phyloP scores from a whole-genome alignment of 2,888 invertebrate species.

The Acanthosepion lycidas region DNA sequence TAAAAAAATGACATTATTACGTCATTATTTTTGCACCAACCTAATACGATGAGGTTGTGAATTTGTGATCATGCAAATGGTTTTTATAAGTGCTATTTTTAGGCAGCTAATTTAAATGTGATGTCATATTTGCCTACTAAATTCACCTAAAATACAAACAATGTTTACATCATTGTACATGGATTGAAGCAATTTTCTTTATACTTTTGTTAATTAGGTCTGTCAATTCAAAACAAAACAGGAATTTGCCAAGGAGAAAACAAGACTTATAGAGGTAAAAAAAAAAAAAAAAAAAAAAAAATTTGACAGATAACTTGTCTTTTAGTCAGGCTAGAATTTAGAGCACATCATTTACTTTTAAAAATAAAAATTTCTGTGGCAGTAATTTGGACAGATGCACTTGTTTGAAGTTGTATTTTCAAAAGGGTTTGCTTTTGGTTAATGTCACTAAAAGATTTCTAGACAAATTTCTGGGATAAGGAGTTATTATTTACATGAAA shows the following conservation, averaged over 20 bases:
- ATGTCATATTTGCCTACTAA: background rate
- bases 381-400: too few species aligned
- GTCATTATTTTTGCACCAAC: too few species aligned
- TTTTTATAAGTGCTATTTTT: background rate
- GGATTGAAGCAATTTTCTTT: background rate
- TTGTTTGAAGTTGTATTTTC: too few species aligned
- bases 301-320: background rate
- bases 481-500: too few species aligned
- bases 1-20: too few species aligned
- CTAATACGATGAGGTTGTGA: too few species aligned
- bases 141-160: background rate
- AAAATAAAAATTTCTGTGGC: background rate
- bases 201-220: background rate
- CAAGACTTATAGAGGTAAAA: background rate
- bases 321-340: background rate
- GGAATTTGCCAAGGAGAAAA: background rate
- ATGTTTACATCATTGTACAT: background rate
- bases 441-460: too few species aligned
- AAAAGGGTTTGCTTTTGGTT: too few species aligned
- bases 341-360: background rate
- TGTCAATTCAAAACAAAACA: background rate
- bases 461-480: too few species aligned
- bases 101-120: background rate
- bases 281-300: background rate
- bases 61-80: background rate